Evolutionary conservation across 2,797 vertebrate genomes (phyloP).

Genomic region (Alosa sapidissima): DNA sequence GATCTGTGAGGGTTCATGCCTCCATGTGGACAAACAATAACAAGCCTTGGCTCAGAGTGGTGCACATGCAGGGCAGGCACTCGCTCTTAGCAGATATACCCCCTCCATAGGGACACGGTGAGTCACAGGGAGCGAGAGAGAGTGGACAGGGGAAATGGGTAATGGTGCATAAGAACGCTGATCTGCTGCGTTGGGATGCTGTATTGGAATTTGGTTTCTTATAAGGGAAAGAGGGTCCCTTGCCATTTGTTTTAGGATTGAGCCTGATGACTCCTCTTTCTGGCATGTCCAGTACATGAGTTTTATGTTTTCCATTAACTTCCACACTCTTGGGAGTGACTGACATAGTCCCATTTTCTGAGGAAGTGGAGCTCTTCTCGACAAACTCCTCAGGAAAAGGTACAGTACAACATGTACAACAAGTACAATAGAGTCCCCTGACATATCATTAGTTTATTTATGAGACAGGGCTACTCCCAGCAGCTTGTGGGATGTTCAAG

Average conservation of each 20-base stretch:
- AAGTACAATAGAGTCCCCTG: not conserved
- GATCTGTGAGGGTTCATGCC: not conserved
- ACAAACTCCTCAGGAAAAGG: not conserved
- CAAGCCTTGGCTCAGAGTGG: not conserved
- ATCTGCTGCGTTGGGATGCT: not conserved
- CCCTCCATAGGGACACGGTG: not conserved
- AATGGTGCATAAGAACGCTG: not conserved
- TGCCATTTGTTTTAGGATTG: not conserved
- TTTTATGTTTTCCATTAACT: not conserved
- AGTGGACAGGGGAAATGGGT: not conserved
- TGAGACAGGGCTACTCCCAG: constrained; percentile 3
- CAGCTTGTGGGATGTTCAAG: not conserved
- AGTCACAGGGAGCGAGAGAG: not conserved
- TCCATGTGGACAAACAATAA: not conserved
- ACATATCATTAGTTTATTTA: constrained; percentile 34
- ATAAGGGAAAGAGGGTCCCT: not conserved
- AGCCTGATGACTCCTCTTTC: not conserved
- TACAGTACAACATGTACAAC: not conserved
- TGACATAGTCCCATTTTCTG: not conserved
- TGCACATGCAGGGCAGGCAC: not conserved
- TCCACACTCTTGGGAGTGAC: not conserved
- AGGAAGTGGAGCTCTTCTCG: not conserved
- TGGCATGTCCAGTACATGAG: not conserved
- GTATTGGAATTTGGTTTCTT: not conserved
- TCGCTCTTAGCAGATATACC: not conserved